These are phyloP conservation scores for Nannospalax galili DNA, from an alignment of 2,113 vertebrate species.

Conservation along the genomic window DNA sequence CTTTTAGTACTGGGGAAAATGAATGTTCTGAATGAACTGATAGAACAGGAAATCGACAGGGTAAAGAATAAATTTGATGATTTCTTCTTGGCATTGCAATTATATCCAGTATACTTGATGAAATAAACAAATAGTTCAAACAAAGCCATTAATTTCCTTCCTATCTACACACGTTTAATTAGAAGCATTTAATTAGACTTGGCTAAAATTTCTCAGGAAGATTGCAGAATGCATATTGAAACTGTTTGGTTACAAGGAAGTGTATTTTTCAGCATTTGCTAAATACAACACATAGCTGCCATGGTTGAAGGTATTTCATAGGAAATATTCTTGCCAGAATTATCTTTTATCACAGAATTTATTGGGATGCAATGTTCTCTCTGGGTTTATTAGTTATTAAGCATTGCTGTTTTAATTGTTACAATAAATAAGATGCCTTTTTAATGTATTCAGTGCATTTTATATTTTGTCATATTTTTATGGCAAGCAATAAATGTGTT, in stretches of 20 bases:
- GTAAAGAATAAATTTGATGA: conserved; percentile 83
- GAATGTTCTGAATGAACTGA: conserved; percentile 74
- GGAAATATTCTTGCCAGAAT: conserved; percentile 80
- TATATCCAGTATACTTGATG: conserved; percentile 83
- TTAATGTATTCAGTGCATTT: conserved; percentile 83
- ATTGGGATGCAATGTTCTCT: conserved; percentile 82
- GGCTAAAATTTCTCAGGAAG: conserved; percentile 82
- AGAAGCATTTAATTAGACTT: conserved; percentile 87
- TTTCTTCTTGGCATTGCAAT: conserved; percentile 84
- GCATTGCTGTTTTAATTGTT: conserved; percentile 86
- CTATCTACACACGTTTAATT: conserved; percentile 87
- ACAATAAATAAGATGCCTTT: conserved; percentile 84
- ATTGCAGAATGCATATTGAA: conserved; percentile 75
- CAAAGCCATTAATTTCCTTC: conserved; percentile 85
- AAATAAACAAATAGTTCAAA: conserved; percentile 87
- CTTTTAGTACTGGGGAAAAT: conserved; percentile 64
- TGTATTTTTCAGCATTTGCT: conserved; percentile 81
- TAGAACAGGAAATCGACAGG: conserved; percentile 76
- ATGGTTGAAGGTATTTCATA: conserved; percentile 74
- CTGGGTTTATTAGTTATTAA: conserved; percentile 83
- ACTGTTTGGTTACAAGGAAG: conserved; percentile 69
- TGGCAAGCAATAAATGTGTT: conserved; percentile 82
- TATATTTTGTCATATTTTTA: conserved; percentile 78
- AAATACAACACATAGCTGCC: conserved; percentile 76
- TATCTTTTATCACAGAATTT: conserved; percentile 83